Evolutionary conservation across 2,113 vertebrate genomes (phyloP), one percentile per base, ranked within the genome.

Genomic region (Tinamus guttatus): DNA sequence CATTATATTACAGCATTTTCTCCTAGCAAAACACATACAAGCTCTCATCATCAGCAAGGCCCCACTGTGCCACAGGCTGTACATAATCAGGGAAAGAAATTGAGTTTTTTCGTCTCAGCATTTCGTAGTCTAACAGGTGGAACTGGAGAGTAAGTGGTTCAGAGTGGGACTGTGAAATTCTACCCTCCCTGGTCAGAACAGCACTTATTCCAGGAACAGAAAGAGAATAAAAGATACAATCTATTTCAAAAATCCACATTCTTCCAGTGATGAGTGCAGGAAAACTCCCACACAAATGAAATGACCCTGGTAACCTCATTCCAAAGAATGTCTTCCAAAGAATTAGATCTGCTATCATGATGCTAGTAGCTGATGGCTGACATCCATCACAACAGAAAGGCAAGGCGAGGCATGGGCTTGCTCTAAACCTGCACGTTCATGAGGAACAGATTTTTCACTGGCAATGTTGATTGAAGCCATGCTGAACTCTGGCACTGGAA

Each of bases 381-480:
- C 22, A 59, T 92, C 89, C 88, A 78, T 97, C 16, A 21, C 68
- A 95, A 36, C 76, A 96, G 92, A 96, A 97, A 97, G 93, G 94
- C 94, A 92, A 95, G 34, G 54, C 52, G 76, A 60, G 73, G 28
- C 27, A 56, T 56, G 70, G 9, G 56, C 92, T 97, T 77, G 10
- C 87, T 93, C 68, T 69, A 96, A 41, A 52, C 70, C 84, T 69
- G 84, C 95, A 94, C 64, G 9, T 71, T 97, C 91, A 97, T 95
- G 95, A 97, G 88, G 94, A 98, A 95, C 95, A 97, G 95, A 96
- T 97, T 97, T 98, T 95, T 81, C 58, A 73, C 89, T 95, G 94
- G 89, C 92, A 93, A 38, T 79, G 56, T 34, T 90, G 84, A 73
- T 81, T 73, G 41, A 89, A 94, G 54, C 38, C 41, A 11, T 25